These are phyloP conservation scores for Drosophila sordidula DNA, from an alignment of 2,888 invertebrate genomes.

Conservation along the genomic window DNA sequence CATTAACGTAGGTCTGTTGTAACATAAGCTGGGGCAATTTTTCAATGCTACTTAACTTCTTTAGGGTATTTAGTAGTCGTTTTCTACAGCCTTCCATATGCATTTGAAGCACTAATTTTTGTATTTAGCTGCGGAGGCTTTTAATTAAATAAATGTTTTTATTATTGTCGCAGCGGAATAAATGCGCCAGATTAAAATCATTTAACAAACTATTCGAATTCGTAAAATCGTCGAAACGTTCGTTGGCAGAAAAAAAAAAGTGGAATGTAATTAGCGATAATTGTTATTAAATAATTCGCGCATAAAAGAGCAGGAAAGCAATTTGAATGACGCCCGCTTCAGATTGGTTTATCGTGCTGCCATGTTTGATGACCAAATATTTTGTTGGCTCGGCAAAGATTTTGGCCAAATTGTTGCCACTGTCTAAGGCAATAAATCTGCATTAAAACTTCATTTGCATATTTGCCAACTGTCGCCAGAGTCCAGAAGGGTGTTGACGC, in stretches of 20 bases:
- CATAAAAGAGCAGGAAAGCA: background rate
- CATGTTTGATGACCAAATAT: slow-evolving; percentile 35
- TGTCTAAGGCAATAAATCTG: slow-evolving; percentile 67
- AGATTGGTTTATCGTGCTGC: slow-evolving; percentile 14
- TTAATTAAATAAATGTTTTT: slow-evolving; percentile 29
- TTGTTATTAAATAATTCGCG: slow-evolving; percentile 49
- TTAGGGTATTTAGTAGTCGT: background rate
- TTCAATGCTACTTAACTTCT: background rate
- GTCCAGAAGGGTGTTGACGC: background rate
- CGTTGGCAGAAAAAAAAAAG: slow-evolving; percentile 13
- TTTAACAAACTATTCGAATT: slow-evolving; percentile 13
- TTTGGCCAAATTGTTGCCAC: slow-evolving; percentile 40
- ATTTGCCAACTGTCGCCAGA: slow-evolving; percentile 33
- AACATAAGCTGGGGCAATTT: background rate
- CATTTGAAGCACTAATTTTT: background rate
- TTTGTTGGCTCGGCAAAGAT: slow-evolving; percentile 22
- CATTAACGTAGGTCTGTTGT: too few relatives aligned
- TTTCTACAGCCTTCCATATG: background rate
- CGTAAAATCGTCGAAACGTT: background rate
- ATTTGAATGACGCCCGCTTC: slow-evolving; percentile 13
- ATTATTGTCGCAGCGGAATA: slow-evolving; percentile 7
- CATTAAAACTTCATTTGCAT: slow-evolving; percentile 69
- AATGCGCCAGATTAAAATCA: slow-evolving; percentile 19
- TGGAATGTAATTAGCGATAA: slow-evolving; percentile 36
- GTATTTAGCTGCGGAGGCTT: background rate